Base-by-base conservation (phyloP, 2,888 invertebrate species). In the Rhabditoides inermis region DNA sequence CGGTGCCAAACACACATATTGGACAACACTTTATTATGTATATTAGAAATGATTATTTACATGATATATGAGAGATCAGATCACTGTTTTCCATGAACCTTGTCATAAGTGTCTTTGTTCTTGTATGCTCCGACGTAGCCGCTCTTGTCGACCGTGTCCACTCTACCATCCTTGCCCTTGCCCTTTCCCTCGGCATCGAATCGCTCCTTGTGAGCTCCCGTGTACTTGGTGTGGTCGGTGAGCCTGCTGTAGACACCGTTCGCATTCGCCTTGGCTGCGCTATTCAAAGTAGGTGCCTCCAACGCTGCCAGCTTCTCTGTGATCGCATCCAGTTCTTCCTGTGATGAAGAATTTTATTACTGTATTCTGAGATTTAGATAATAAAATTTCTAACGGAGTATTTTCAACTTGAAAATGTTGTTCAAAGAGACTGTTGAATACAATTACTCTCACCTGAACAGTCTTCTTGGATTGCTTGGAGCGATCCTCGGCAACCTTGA, bases 111-210 rank as follows among this genome's bases (percentile, higher is more conserved):
- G 53, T 70, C 74, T 36, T 83, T 65, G 59, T 72, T 73, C 58
- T 77, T 77, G 65, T 76, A 77, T 3, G 75, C 66, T 15, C 60
- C 68, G n/a, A 77, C 77, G 50, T 77, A 77, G 41, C 77, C 77
- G 6, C 65, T 65, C 48, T 69, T 60, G 23, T 70, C 65, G 15
- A 42, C 51, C 7, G 48, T 28, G 20, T 76, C 73, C 32, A 60
- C 69, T 6, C 76, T 64, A 2, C 76, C 76, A 15, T 71, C 69
- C 48, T 71, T 73, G 25, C 77, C 77, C 41, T 73, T 76, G 41
- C 77, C 75, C 53, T 70, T 70, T 55, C 76, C 77, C 12, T 72
- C 72, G 2, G 60, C 64, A 50, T 77, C 75, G 58, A 77, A 77
- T 2, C 77, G 62, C 45, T 77, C 77, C 53, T 77, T 77, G 56